Conservation (phyloP, 1,140 invertebrate species). For the Cydia fagiglandana region DNA sequence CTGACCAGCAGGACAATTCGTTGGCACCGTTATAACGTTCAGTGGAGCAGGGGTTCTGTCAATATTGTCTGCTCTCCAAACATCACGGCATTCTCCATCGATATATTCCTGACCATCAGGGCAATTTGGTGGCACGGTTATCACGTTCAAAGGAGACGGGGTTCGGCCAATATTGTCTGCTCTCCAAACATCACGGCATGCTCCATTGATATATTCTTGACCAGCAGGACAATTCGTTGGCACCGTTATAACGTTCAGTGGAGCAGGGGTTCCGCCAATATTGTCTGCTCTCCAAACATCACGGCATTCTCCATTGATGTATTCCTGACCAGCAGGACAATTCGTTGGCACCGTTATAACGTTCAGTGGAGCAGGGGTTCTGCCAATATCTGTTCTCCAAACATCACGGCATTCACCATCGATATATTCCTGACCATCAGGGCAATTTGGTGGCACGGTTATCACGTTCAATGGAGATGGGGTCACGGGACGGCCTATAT, state of each 20-base stretch:
- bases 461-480: background rate
- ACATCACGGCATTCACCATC: constrained; percentile 17
- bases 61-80: constrained; percentile 33
- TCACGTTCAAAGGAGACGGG: background rate
- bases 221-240: constrained; percentile 50
- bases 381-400: background rate
- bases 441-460: background rate
- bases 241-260: constrained; percentile 45
- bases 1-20: too few species aligned
- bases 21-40: too few species aligned
- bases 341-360: constrained; percentile 13
- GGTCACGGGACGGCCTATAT: background rate
- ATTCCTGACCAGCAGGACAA: constrained; percentile 18
- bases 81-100: constrained; percentile 38
- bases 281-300: constrained; percentile 5
- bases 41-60: too few species aligned
- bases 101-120: constrained; percentile 42
- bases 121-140: constrained; percentile 44
- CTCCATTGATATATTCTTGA: constrained; percentile 51
- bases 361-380: background rate
- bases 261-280: background rate
- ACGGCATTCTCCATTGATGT: constrained; percentile 30
- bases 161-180: background rate
- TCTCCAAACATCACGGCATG: constrained; percentile 55
- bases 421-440: constrained; percentile 10